phyloP scores from a whole-genome alignment of 2,113 vertebrate genomes.

The Saccopteryx leptura region DNA sequence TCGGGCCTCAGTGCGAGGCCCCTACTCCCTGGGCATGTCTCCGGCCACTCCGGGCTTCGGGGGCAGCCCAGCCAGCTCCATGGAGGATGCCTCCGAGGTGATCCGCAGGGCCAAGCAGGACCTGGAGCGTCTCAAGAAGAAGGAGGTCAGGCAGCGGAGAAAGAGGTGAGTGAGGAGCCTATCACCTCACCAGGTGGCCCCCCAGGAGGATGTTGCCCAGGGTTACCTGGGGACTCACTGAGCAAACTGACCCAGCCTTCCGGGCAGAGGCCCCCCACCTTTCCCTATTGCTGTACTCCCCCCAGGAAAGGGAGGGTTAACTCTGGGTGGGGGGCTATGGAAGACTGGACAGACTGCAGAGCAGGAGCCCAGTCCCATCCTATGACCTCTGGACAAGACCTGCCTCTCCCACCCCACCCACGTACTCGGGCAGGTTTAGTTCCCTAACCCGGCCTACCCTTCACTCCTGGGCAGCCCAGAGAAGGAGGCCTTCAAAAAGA shows the following conservation, averaged over 20 bases:
- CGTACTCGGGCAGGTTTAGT: not conserved
- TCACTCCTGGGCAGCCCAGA: conserved; percentile 90
- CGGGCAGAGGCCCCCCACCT: not conserved
- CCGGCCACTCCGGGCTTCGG: conserved; percentile 79
- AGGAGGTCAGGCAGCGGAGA: conserved; percentile 93
- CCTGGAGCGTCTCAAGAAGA: conserved; percentile 96
- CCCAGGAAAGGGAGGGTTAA: not conserved
- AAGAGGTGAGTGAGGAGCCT: conserved; percentile 89
- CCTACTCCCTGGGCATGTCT: conserved; percentile 85
- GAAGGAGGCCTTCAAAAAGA: conserved; percentile 94
- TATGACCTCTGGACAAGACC: accelerated
- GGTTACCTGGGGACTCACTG: not conserved
- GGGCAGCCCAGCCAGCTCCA: conserved; percentile 88
- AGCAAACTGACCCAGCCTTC: not conserved
- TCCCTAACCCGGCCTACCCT: not conserved
- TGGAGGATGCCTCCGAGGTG: conserved; percentile 96
- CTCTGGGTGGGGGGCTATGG: not conserved
- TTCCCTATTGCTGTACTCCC: accelerated
- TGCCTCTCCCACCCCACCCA: accelerated
- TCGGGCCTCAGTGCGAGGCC: conserved; percentile 89
- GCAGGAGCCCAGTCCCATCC: not conserved
- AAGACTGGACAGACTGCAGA: not conserved
- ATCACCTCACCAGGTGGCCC: accelerated
- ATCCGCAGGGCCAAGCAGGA: conserved; percentile 95
- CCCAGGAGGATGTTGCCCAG: not conserved